Conservation (phyloP, 2,113 vertebrate species). For the Tetrao urogallus region DNA sequence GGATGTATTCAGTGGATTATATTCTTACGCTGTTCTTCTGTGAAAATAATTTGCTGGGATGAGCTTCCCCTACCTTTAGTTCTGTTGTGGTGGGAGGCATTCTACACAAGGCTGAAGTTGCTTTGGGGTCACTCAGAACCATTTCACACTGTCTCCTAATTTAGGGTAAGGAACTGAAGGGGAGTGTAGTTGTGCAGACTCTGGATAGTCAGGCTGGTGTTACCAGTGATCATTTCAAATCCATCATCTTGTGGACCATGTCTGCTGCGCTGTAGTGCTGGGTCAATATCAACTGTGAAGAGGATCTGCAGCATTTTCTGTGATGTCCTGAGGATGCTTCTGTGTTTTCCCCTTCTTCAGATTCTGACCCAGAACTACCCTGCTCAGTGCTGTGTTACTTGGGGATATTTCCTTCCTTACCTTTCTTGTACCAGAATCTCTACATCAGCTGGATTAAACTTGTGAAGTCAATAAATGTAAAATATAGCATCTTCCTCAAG, state of each 20-base stretch:
- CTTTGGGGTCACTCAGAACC: neutral
- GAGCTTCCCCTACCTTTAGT: neutral
- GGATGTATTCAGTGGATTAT: neutral
- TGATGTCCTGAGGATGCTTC: neutral
- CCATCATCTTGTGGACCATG: neutral
- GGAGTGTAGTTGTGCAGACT: neutral
- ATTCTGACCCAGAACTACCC: neutral
- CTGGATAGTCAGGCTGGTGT: neutral
- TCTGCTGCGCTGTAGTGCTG: neutral
- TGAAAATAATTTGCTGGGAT: neutral
- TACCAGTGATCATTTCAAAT: neutral
- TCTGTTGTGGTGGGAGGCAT: neutral
- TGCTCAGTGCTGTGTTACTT: neutral
- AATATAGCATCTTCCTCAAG: neutral
- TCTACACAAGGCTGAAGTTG: neutral
- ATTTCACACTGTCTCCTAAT: neutral
- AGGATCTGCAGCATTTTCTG: neutral
- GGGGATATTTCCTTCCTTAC: neutral
- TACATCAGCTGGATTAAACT: neutral
- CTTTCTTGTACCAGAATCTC: neutral
- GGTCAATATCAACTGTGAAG: neutral
- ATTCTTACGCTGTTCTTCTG: neutral
- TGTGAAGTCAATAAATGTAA: neutral
- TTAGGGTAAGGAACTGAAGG: neutral
- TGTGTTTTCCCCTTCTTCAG: neutral